phyloP scores from a whole-genome alignment of 2,888 invertebrate species.

The Machimus rusticus region DNA sequence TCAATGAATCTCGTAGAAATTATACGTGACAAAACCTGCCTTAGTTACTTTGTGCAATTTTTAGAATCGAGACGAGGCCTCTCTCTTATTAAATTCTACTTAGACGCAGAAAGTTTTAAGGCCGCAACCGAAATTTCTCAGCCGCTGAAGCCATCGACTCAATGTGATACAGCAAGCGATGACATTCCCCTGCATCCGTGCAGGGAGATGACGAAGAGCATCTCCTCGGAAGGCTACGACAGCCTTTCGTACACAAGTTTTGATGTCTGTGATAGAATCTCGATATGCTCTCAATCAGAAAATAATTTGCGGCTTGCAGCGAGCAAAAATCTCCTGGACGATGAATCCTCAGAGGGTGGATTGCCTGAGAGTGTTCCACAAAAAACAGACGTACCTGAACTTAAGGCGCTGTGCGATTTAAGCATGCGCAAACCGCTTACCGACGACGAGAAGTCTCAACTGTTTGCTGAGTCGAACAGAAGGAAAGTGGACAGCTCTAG shows the following conservation, averaged over 20 bases:
- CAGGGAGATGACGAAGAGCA: slow-evolving; percentile 19
- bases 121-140: slow-evolving; percentile 55
- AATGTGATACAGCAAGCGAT: slow-evolving; percentile 34
- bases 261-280: slow-evolving; percentile 46
- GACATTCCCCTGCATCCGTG: not conserved
- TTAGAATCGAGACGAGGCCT: slow-evolving; percentile 78
- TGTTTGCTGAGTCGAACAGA: slow-evolving; percentile 60
- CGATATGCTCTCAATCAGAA: slow-evolving; percentile 46
- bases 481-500: slow-evolving; percentile 45
- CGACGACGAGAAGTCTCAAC: slow-evolving; percentile 62
- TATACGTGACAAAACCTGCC: slow-evolving; percentile 78
- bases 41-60: slow-evolving; percentile 85
- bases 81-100: slow-evolving; percentile 75
- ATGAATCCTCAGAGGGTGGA: not conserved
- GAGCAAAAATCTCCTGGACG: not conserved
- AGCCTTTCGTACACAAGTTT: slow-evolving; percentile 43
- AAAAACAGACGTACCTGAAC: slow-evolving; percentile 56
- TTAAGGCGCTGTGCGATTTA: slow-evolving; percentile 59
- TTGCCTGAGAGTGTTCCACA: not conserved
- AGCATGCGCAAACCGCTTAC: slow-evolving; percentile 62
- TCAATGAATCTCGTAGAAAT: slow-evolving; percentile 79
- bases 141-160: not conserved
- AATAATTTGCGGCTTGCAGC: slow-evolving; percentile 42
- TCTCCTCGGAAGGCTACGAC: slow-evolving; percentile 43
- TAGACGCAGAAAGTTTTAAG: slow-evolving; percentile 77